Evolutionary conservation across 2,113 vertebrate species (phyloP).

Genomic region (Hippocampus comes): DNA sequence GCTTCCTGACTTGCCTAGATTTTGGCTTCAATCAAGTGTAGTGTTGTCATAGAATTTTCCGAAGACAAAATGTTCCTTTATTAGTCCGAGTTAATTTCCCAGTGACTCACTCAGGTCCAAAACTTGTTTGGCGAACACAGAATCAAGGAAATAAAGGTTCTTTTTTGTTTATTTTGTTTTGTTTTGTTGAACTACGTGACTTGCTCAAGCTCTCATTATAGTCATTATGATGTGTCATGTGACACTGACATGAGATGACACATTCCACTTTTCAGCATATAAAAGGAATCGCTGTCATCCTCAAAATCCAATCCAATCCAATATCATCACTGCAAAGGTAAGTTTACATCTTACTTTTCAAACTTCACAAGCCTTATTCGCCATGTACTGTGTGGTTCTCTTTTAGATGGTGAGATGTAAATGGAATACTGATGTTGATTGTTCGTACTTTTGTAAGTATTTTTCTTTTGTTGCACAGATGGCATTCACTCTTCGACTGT

Average conservation of each 20-base stretch:
- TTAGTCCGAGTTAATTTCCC: background rate
- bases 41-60: no score
- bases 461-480: background rate
- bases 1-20: no score
- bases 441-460: no score
- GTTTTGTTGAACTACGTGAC: background rate
- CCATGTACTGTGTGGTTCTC: background rate
- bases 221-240: background rate
- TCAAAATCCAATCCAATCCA: no score
- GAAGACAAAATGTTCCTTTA: background rate
- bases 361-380: background rate
- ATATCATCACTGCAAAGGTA: background rate
- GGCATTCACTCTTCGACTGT: background rate
- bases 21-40: no score
- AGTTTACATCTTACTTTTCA: background rate
- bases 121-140: background rate
- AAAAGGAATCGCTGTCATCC: background rate
- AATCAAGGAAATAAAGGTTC: background rate
- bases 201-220: background rate
- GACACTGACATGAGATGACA: background rate
- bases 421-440: no score
- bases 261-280: background rate
- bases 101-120: background rate
- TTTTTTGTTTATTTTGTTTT: background rate
- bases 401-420: background rate